These are phyloP conservation scores for Coracopsis vasa DNA, from an alignment of 2,113 vertebrate genomes.

Conservation along the genomic window DNA sequence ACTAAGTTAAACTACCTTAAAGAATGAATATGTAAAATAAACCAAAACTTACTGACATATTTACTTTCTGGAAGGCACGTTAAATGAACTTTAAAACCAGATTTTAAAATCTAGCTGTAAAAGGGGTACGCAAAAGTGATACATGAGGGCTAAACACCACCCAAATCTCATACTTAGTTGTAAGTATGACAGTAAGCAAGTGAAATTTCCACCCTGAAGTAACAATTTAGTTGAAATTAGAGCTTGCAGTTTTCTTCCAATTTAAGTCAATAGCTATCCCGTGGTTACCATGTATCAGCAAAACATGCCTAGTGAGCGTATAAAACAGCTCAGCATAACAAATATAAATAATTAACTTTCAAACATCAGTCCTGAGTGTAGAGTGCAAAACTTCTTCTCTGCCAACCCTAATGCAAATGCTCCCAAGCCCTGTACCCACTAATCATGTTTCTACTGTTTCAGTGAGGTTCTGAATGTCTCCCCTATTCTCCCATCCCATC, in stretches of 20 bases:
- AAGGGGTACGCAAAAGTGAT: constrained; percentile 63
- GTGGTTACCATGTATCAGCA: background rate
- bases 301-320: background rate
- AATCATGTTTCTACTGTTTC: constrained; percentile 29
- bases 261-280: constrained; percentile 7
- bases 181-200: background rate
- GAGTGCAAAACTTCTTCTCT: background rate
- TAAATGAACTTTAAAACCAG: constrained; percentile 66
- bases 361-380: background rate
- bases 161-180: constrained; percentile 36
- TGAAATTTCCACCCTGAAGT: constrained; percentile 29
- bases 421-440: background rate
- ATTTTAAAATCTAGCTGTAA: constrained; percentile 74
- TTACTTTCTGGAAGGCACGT: constrained; percentile 63
- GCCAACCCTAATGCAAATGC: background rate
- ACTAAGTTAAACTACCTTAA: constrained; percentile 45
- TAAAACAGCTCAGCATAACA: background rate
- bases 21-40: constrained; percentile 61
- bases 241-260: background rate
- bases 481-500: background rate
- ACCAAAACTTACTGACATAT: constrained; percentile 69
- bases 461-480: background rate
- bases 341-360: constrained; percentile 7
- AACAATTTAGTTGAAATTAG: constrained; percentile 49
- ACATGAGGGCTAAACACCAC: constrained; percentile 58